Conservation (phyloP, 2,888 invertebrate genomes). For the Diarsia rubi region DNA sequence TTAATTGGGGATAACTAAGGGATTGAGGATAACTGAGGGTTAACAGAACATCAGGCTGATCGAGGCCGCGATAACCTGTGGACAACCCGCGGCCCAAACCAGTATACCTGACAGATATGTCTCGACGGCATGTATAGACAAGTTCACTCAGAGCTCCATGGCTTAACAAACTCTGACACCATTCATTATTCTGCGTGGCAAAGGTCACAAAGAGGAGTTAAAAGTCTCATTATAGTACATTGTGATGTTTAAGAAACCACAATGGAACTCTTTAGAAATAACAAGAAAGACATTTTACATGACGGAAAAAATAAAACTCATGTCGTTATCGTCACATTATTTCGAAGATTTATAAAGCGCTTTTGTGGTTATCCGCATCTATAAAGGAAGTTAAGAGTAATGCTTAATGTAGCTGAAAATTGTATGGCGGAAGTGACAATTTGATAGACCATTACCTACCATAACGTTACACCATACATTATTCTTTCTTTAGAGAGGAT, state of each 20-base stretch:
- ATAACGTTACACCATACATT: slow-evolving; percentile 14
- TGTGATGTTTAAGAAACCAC: background rate
- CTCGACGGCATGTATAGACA: too few species aligned
- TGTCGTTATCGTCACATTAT: slow-evolving; percentile 29
- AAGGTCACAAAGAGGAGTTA: background rate
- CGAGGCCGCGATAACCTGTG: too few species aligned
- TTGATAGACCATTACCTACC: slow-evolving; percentile 46
- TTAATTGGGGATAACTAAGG: background rate
- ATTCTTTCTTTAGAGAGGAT: slow-evolving; percentile 5
- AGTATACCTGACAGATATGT: too few species aligned
- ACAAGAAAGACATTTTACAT: background rate
- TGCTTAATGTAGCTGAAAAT: slow-evolving; percentile 53
- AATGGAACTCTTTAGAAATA: background rate
- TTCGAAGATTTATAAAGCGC: slow-evolving; percentile 23
- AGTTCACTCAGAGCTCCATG: too few species aligned
- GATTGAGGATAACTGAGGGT: too few species aligned
- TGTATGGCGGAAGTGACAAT: slow-evolving; percentile 45
- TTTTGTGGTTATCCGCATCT: slow-evolving; percentile 25
- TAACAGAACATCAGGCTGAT: too few species aligned
- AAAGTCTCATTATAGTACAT: background rate
- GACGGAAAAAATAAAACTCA: background rate
- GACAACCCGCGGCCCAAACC: too few species aligned
- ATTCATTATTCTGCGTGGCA: background rate
- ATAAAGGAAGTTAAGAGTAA: slow-evolving; percentile 22
- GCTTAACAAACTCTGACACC: too few species aligned